Percentiles rank a stretch among this genome's conserved stretches.
phyloP scores from a whole-genome alignment of 2,888 invertebrate genomes.

The Tanypteryx hageni region DNA sequence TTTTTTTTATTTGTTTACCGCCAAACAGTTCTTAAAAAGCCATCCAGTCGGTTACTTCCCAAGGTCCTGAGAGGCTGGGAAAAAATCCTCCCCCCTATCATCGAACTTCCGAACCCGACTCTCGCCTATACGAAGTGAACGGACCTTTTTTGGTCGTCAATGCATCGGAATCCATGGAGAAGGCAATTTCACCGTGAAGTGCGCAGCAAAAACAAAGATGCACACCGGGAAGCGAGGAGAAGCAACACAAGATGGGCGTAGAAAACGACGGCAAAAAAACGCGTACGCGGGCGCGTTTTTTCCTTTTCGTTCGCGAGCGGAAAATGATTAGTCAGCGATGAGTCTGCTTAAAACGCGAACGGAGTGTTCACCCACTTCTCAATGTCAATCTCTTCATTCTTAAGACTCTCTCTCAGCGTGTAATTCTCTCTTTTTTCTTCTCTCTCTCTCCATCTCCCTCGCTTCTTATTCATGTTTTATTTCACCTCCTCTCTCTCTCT shows the following conservation, averaged over 20 bases:
- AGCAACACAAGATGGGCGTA: not conserved
- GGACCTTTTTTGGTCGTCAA: not conserved
- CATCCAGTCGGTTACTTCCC: no score
- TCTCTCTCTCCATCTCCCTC: not conserved
- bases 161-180: not conserved
- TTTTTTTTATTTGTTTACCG: no score
- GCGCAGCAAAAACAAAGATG: constrained; percentile 4
- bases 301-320: constrained; percentile 3
- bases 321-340: constrained; percentile 46
- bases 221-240: not conserved
- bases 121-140: no score
- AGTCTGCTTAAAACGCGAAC: not conserved
- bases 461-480: not conserved
- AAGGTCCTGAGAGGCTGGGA: no score
- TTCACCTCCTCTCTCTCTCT: no score
- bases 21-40: no score
- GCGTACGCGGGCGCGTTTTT: not conserved
- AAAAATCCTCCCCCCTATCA: no score
- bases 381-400: constrained; percentile 23
- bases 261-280: no score
- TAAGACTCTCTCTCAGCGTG: not conserved
- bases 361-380: constrained; percentile 32
- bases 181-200: not conserved
- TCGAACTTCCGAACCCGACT: no score
- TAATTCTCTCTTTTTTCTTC: no score